Evolutionary conservation across 2,888 invertebrate genomes (phyloP), one percentile per base, ranked within the genome.

Genomic region (Melanchra persicariae): DNA sequence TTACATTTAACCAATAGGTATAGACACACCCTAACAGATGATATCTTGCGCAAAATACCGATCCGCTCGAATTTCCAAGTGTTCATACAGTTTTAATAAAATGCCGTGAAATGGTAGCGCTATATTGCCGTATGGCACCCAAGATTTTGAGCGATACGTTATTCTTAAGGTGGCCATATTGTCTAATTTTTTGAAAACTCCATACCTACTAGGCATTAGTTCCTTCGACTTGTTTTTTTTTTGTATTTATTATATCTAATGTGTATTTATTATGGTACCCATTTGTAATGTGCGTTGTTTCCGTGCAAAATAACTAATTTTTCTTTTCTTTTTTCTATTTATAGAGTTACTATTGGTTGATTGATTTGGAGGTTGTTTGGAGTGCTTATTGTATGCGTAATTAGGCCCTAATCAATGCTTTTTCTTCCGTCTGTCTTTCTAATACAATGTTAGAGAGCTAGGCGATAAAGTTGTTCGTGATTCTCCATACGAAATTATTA

Each of bases 41-140:
- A 45, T 79, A 87, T 87, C 87, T 59, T 66, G 81, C 61, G 78
- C 72, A 69, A 87, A 86, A 89, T 88, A 82, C 88, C 87, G 86
- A 89, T 89, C 63, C 83, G 82, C 76, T 68, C 49, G 78, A 68
- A 77, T 76, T 77, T 74, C 63, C 63, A 60, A 70, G 51, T 67
- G 70, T 67, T 77, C 73, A 72, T 67, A 76, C 72, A 45, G 75
- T 78, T 82, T 80, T 76, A 73, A 81, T 74, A 84, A 84, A 84
- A 81, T 77, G 71, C 60, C 61, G 61, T 68, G 63, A 68, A 76
- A 85, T 81, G 76, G 82, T 84, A 84, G 85, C 78, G 52, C 51
- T 62, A 70, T 60, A 69, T 66, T 10, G 70, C 65, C n/a, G 61
- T 67, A 70, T 66, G 68, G 69, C 45, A 54, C 59, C 60, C 37